Conservation (phyloP, 2,888 invertebrate species). For the Sinohyriopsis cumingii region DNA sequence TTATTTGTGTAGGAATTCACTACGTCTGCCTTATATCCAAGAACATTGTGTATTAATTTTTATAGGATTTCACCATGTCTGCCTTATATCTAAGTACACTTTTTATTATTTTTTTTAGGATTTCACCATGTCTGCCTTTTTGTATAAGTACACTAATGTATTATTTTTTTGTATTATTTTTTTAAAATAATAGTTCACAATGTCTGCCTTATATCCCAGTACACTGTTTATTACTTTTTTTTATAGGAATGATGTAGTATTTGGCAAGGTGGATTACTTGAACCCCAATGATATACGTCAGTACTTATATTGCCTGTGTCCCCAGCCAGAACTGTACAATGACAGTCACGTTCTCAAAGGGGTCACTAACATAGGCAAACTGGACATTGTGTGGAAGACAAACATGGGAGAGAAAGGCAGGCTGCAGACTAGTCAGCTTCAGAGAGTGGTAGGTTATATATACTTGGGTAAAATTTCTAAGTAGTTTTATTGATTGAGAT, state of each 20-base stretch:
- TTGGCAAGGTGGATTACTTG: conserved; percentile 75
- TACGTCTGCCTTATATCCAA: too few relatives aligned
- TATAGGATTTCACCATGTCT: too few relatives aligned
- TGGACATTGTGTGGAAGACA: conserved; percentile 98
- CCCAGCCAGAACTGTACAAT: conserved; percentile 84
- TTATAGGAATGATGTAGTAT: conserved; percentile 62
- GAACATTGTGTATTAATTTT: too few relatives aligned
- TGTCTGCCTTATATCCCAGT: too few relatives aligned
- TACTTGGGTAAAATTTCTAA: too few relatives aligned
- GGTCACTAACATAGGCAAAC: conserved; percentile 82
- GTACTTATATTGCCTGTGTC: conserved; percentile 93
- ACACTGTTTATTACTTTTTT: not conserved
- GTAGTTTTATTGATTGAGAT: not conserved
- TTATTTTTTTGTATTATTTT: too few relatives aligned
- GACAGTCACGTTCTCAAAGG: conserved; percentile 84
- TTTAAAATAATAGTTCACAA: too few relatives aligned
- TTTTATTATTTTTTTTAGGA: too few relatives aligned
- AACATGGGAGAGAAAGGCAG: conserved; percentile 97
- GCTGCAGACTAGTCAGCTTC: conserved; percentile 94
- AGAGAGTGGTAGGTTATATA: conserved; percentile 82
- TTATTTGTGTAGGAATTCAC: too few relatives aligned
- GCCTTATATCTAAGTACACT: too few relatives aligned
- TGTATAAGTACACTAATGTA: too few relatives aligned
- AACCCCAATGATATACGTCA: conserved; percentile 94
- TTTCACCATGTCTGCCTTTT: too few relatives aligned